Evolutionary conservation across 2,797 vertebrate species (phyloP).

Genomic region (Eulemur rubriventer): DNA sequence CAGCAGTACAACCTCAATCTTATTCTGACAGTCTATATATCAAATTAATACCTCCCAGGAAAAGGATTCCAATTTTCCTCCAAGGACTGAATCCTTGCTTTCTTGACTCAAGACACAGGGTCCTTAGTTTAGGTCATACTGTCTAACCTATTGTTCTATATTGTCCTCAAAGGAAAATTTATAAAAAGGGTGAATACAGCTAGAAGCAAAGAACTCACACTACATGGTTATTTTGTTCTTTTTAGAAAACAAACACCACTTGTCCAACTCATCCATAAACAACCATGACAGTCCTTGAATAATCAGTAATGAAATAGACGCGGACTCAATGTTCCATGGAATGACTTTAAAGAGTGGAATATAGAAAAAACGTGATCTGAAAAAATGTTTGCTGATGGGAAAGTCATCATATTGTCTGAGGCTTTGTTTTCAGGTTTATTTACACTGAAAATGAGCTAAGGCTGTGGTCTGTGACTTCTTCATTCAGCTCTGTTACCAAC

Average conservation of each 20-base stretch:
- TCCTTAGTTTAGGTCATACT: not conserved
- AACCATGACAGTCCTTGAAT: not conserved
- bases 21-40: not conserved
- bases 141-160: not conserved
- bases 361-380: not conserved
- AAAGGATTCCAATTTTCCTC: not conserved
- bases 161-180: not conserved
- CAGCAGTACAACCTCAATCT: not conserved
- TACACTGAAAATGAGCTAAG: not conserved
- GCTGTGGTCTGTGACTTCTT: not conserved
- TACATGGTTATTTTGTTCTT: not conserved
- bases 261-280: not conserved
- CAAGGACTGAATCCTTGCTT: not conserved
- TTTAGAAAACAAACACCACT: not conserved
- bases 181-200: not conserved
- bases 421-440: not conserved
- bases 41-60: not conserved
- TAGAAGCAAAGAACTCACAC: not conserved
- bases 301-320: not conserved
- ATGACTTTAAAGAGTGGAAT: not conserved
- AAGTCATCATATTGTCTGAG: not conserved
- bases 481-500: not conserved
- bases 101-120: not conserved
- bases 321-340: not conserved
- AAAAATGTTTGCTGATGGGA: not conserved